These are phyloP conservation scores for Aphelenchoides bicaudatus DNA, from an alignment of 2,888 invertebrate genomes.

Conservation along the genomic window DNA sequence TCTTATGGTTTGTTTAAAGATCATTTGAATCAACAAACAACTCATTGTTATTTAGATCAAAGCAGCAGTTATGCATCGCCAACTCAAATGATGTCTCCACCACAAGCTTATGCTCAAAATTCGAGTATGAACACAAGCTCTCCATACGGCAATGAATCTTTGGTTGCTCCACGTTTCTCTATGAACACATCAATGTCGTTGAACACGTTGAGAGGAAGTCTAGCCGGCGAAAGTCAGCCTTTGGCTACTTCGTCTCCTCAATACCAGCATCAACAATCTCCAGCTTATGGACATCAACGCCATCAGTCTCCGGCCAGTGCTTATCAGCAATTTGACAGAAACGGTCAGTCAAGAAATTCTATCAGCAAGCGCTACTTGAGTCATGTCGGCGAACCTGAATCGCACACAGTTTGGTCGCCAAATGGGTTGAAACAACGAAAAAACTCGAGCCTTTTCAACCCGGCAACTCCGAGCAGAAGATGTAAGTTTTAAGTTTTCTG, in stretches of 20 bases:
- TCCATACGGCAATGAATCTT: no score
- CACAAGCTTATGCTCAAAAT: not conserved
- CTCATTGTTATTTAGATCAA: no score
- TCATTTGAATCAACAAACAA: no score
- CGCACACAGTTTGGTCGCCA: constrained; percentile 18
- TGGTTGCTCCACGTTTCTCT: not conserved
- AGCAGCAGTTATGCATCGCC: constrained; percentile 1
- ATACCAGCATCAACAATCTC: not conserved
- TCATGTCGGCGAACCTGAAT: constrained; percentile 17
- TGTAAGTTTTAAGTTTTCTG: constrained; percentile 23
- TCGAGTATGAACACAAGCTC: not conserved
- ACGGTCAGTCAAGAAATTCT: constrained; percentile 17
- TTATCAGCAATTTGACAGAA: constrained; percentile 22
- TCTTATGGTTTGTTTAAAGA: not conserved
- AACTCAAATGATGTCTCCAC: not conserved
- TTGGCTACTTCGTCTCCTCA: not conserved
- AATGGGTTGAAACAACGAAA: not conserved
- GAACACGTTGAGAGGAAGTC: constrained; percentile 23
- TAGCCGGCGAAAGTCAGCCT: not conserved
- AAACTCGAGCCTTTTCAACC: constrained; percentile 10
- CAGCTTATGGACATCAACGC: no score
- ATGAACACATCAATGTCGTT: constrained; percentile 29
- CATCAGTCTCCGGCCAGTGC: not conserved
- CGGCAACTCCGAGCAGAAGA: constrained; percentile 18
- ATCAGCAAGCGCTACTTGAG: constrained; percentile 27